These are phyloP conservation scores for Noctua pronuba DNA, from an alignment of 2,888 invertebrate genomes.

Conservation along the genomic window DNA sequence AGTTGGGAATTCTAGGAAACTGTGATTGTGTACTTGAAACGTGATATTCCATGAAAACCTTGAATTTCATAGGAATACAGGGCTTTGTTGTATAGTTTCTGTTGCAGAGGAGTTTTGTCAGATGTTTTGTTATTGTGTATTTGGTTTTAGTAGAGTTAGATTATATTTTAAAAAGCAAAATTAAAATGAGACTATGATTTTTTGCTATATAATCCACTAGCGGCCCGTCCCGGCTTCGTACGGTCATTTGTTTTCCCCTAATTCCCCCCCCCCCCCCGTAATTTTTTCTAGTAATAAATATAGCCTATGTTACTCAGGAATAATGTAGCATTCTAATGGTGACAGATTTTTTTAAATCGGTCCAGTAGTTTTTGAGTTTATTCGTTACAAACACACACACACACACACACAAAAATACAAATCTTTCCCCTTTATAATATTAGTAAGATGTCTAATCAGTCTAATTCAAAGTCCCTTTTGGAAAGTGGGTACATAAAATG, in stretches of 20 bases:
- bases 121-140: background rate
- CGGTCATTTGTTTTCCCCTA: no score
- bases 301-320: no score
- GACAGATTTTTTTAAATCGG: no score
- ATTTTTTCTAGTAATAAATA: no score
- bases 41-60: conserved; percentile 28
- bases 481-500: background rate
- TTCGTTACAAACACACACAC: no score
- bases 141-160: background rate
- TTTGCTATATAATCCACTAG: background rate
- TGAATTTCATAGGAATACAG: conserved; percentile 11
- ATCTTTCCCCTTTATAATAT: no score
- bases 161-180: background rate
- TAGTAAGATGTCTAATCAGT: no score
- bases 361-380: no score
- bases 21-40: conserved; percentile 17
- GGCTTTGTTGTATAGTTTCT: background rate
- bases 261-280: no score
- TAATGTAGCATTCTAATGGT: no score
- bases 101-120: background rate
- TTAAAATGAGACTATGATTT: background rate
- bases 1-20: conserved; percentile 12
- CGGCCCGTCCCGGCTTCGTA: no score
- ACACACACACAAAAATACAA: no score
- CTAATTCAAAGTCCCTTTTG: background rate